Evolutionary conservation across 2,797 vertebrate genomes (phyloP), one percentile per base, ranked within the genome.

Genomic region (Cygnus olor): DNA sequence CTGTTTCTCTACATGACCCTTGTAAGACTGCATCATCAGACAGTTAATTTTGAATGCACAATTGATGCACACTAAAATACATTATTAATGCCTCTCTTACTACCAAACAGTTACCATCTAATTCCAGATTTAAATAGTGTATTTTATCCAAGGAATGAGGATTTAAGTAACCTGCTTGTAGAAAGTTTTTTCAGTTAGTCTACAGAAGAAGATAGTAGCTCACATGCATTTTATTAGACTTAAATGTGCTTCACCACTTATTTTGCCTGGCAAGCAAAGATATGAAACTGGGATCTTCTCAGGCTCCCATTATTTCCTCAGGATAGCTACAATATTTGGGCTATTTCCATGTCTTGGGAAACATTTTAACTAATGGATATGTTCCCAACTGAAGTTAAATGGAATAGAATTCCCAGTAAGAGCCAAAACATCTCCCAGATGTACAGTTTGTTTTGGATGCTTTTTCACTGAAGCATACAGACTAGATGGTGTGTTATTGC

Each of bases 301-400:
- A 57, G 44, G 47, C 44, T 89, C 36, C 78, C 34, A 45, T 85
- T 94, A 93, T 95, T 96, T 95, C 74, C 60, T 93, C 64, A 61
- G 60, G 64, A 71, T 70, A 95, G 40, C 85, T 88, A 77, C 83
- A 90, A 53, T 93, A 89, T 90, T 85, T 93, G 89, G 88, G 69
- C 57, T 90, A 73, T 93, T 95, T 96, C 93, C 88, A 90, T 47
- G 68, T 94, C 93, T 96, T 95, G 92, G 93, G 94, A 91, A 95
- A 93, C 86, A 70, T 82, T 95, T 95, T 91, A 87, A 87, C 80
- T 91, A 82, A 94, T 90, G 92, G 80, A 91, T 87, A 4, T 73
- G 80, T 95, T 96, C 90, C 94, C 92, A 94, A 9, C 83, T 96
- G 93, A 93, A 95, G 91, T 86, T 91, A 95, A 94, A 95, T 94